These are phyloP conservation scores for Patiria miniata DNA, from an alignment of 35 echinoderm and acorn worm species.

Conservation along the genomic window DNA sequence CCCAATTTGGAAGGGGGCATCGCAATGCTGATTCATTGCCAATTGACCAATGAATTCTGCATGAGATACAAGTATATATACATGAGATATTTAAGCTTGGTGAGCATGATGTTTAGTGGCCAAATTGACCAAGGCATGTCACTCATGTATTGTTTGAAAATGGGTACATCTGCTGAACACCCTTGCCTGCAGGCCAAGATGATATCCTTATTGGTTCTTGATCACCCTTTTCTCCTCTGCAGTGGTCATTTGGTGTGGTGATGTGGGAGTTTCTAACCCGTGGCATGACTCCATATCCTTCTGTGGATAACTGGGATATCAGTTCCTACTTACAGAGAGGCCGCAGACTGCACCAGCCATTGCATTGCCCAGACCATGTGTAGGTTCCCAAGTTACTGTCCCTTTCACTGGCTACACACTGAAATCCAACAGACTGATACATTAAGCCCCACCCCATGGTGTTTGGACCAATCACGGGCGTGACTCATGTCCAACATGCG, in stretches of 20 bases:
- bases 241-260: conserved; percentile 97
- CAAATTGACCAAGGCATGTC: no score
- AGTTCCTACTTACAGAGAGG: conserved; percentile 74
- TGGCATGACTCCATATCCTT: conserved; percentile 82
- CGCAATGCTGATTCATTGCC: no score
- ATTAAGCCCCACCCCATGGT: no score
- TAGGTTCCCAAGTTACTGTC: conserved; percentile 57
- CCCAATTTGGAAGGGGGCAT: no score
- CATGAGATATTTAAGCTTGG: no score
- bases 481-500: no score
- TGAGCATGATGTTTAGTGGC: no score
- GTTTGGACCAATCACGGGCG: no score
- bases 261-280: conserved; percentile 98
- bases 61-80: no score
- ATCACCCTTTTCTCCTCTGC: background rate
- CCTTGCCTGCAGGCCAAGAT: background rate
- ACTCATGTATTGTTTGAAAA: background rate
- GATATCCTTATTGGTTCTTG: background rate
- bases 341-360: conserved; percentile 80
- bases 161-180: background rate
- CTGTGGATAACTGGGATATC: conserved; percentile 89
- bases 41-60: no score
- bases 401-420: background rate
- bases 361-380: conserved; percentile 83
- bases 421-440: background rate